These are phyloP conservation scores for Hemitrygon akajei DNA, from an alignment of 2,797 vertebrate genomes.

Conservation along the genomic window DNA sequence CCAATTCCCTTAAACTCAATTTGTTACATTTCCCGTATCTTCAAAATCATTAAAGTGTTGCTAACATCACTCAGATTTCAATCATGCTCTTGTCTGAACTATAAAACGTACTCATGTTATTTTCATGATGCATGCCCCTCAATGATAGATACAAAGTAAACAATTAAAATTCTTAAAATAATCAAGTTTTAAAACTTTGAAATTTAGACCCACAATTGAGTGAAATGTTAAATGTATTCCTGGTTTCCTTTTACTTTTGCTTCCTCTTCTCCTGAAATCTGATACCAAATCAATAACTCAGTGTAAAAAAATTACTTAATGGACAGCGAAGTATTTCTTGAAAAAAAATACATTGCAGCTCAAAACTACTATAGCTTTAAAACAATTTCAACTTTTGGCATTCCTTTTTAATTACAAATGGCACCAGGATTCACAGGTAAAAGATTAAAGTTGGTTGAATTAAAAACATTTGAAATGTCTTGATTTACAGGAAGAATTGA, in stretches of 20 bases:
- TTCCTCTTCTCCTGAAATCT: neutral
- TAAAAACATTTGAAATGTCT: neutral
- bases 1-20: neutral
- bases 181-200: neutral
- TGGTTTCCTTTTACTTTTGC: neutral
- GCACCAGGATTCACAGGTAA: neutral
- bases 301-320: neutral
- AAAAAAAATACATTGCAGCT: neutral
- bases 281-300: neutral
- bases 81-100: neutral
- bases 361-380: neutral
- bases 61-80: neutral
- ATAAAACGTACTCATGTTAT: neutral
- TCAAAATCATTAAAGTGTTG: neutral
- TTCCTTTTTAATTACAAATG: neutral
- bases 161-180: neutral
- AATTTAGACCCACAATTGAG: neutral
- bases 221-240: neutral
- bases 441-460: neutral
- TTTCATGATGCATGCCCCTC: neutral
- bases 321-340: neutral
- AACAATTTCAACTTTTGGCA: neutral
- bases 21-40: neutral
- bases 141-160: neutral
- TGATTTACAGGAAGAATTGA: neutral